Evolutionary conservation across 2,113 vertebrate species (phyloP).

Genomic region (Heterocephalus glaber): DNA sequence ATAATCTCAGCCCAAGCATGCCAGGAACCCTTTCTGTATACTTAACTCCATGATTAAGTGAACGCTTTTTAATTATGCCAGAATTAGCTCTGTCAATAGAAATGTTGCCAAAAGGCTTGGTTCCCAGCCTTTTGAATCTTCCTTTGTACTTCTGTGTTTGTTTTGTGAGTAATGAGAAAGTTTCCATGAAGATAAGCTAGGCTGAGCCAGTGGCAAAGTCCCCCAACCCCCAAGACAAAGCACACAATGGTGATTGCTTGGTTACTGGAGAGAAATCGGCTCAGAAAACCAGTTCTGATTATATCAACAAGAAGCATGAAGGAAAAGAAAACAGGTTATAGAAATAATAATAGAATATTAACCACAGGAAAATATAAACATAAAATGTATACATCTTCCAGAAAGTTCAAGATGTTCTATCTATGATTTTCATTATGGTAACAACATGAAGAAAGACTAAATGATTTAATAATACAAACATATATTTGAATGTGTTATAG

Average conservation of each 20-base stretch:
- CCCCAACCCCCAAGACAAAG: background rate
- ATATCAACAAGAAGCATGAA: background rate
- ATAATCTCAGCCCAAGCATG: slow-evolving; percentile 20
- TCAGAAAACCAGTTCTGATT: slow-evolving; percentile 19
- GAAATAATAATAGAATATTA: background rate
- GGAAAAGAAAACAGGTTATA: background rate
- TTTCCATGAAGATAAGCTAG: background rate
- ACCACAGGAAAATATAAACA: background rate
- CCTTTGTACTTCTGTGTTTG: slow-evolving; percentile 61
- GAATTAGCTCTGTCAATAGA: slow-evolving; percentile 68
- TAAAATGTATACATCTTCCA: background rate
- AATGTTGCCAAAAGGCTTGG: slow-evolving; percentile 19
- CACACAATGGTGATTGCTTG: background rate
- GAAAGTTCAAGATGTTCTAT: slow-evolving; percentile 19
- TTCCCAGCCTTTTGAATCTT: slow-evolving; percentile 61
- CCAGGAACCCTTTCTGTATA: slow-evolving; percentile 50
- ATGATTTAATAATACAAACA: background rate
- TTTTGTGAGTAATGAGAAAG: slow-evolving; percentile 63
- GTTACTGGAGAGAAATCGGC: background rate
- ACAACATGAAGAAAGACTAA: slow-evolving; percentile 11
- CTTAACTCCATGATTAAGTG: slow-evolving; percentile 69
- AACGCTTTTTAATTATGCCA: slow-evolving; percentile 67
- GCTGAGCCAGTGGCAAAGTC: background rate
- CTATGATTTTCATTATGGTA: background rate
- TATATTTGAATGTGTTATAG: background rate